phyloP scores from a whole-genome alignment of 2,113 vertebrate species.

The Colinus virginianus region DNA sequence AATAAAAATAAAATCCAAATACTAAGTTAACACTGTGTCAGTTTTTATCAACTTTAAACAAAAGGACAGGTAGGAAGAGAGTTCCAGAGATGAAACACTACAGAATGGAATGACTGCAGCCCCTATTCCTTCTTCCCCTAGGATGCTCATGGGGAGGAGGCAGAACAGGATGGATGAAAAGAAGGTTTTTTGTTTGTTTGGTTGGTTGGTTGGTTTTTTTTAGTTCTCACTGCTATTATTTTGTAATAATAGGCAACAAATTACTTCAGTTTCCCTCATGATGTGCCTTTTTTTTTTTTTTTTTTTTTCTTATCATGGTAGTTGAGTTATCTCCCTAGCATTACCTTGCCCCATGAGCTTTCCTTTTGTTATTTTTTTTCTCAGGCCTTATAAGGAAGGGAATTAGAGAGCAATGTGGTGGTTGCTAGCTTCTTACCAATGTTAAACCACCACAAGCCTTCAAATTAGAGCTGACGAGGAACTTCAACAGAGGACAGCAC shows the following conservation, averaged over 20 bases:
- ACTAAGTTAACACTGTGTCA: neutral
- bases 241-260: neutral
- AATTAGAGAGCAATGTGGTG: neutral
- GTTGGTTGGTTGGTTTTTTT: too few relatives aligned
- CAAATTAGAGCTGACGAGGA: neutral
- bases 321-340: neutral
- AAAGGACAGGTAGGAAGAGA: neutral
- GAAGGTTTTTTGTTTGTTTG: too few relatives aligned
- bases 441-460: neutral
- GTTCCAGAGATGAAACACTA: too few relatives aligned
- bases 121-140: neutral
- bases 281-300: neutral
- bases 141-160: neutral
- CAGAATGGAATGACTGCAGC: neutral
- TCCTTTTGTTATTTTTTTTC: neutral
- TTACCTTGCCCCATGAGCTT: neutral
- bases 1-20: fast-evolving
- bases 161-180: too few relatives aligned
- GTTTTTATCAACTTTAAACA: neutral
- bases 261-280: neutral
- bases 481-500: neutral
- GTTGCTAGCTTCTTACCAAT: neutral
- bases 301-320: neutral
- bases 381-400: neutral
- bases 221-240: too few relatives aligned